Conservation (phyloP, 92 coral and sea anemone species). For the Palythoa caribaeorum region DNA sequence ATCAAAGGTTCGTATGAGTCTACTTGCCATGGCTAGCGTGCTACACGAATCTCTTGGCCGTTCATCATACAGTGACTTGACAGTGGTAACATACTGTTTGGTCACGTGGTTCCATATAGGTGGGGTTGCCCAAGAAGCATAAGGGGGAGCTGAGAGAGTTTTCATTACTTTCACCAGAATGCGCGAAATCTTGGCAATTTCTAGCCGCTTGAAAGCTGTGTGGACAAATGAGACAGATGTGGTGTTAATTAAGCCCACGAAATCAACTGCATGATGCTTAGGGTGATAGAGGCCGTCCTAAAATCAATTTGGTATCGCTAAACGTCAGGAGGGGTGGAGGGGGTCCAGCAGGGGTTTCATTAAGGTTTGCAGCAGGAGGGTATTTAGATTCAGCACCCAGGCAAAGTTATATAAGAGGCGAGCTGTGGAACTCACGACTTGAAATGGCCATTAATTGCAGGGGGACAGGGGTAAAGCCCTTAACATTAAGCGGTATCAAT, state of each 20-base stretch:
- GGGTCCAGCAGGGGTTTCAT: too few species aligned
- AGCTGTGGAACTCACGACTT: too few species aligned
- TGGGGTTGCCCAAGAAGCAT: slow-evolving; percentile 72
- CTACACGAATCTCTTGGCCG: neutral
- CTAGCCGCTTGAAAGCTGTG: neutral
- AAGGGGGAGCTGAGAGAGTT: slow-evolving; percentile 46
- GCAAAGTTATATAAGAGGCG: too few species aligned
- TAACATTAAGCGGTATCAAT: too few species aligned
- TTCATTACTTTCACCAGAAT: slow-evolving; percentile 61
- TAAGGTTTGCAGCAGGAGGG: too few species aligned
- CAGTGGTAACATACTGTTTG: slow-evolving; percentile 70
- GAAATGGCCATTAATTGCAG: too few species aligned
- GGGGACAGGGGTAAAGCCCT: too few species aligned
- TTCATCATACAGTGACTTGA: slow-evolving; percentile 65
- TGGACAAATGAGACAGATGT: neutral
- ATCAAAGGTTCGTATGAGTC: neutral
- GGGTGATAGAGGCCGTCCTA: too few species aligned
- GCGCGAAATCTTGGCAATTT: slow-evolving; percentile 43
- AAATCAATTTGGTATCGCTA: too few species aligned
- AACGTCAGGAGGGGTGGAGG: too few species aligned
- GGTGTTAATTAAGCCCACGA: neutral
- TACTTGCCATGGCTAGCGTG: slow-evolving; percentile 32
- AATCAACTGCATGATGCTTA: neutral
- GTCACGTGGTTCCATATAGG: slow-evolving; percentile 70
- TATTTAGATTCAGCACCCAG: too few species aligned